phyloP scores from a whole-genome alignment of 1,140 invertebrate genomes.

The Cotesia vestalis region DNA sequence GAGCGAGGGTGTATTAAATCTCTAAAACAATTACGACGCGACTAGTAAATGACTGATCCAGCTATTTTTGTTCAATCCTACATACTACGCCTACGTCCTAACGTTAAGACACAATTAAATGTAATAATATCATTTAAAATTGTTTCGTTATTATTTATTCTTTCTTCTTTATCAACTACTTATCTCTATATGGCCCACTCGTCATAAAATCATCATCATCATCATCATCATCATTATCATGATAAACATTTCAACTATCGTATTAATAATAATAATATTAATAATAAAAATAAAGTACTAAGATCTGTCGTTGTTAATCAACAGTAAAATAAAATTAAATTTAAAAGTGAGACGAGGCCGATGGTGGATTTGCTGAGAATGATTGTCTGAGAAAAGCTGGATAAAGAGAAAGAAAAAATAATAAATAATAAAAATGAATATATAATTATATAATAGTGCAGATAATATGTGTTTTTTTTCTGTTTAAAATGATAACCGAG shows the following conservation, averaged over 20 bases:
- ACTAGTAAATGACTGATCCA: constrained; percentile 67
- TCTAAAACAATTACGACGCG: constrained; percentile 54
- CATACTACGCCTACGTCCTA: constrained; percentile 23
- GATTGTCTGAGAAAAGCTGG: no score
- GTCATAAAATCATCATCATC: not conserved
- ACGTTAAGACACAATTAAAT: constrained; percentile 26
- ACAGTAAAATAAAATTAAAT: no score
- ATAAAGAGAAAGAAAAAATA: no score
- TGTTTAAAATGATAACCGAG: constrained; percentile 33
- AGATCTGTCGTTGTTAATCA: no score
- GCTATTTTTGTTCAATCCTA: constrained; percentile 49
- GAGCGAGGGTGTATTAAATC: constrained; percentile 14
- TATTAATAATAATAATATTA: no score
- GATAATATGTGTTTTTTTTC: constrained; percentile 28
- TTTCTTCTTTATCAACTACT: not conserved
- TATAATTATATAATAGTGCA: constrained; percentile 55
- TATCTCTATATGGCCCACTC: not conserved
- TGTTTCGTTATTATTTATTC: not conserved
- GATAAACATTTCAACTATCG: no score
- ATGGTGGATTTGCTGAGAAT: no score
- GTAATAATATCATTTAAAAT: constrained; percentile 26
- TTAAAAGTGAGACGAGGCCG: no score
- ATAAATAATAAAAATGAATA: not conserved
- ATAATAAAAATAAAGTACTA: no score
- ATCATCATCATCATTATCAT: no score